These are phyloP conservation scores for Telenomus remus DNA, from an alignment of 1,140 invertebrate genomes.

Conservation along the genomic window DNA sequence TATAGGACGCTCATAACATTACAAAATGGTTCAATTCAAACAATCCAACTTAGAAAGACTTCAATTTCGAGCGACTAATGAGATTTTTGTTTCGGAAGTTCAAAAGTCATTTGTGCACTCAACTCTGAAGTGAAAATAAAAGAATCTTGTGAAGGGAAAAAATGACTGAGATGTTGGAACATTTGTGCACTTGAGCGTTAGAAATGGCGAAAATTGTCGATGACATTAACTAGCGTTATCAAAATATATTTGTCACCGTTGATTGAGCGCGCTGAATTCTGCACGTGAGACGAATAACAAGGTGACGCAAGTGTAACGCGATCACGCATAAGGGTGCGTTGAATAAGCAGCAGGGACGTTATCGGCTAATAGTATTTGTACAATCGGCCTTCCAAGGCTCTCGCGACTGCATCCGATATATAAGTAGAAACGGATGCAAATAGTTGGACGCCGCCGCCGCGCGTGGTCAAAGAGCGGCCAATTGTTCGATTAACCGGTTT, in stretches of 20 bases:
- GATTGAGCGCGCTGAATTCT: slow-evolving; percentile 29
- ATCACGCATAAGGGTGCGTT: slow-evolving; percentile 4
- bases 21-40: background rate
- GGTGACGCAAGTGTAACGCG: background rate
- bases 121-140: too few species aligned
- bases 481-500: slow-evolving; percentile 22
- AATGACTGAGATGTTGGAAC: too few species aligned
- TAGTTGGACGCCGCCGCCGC: background rate
- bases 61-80: too few species aligned
- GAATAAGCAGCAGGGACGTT: too few species aligned
- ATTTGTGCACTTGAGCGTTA: too few species aligned
- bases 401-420: slow-evolving; percentile 2
- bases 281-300: slow-evolving; percentile 6
- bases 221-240: slow-evolving; percentile 25
- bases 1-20: background rate
- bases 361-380: too few species aligned
- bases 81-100: too few species aligned
- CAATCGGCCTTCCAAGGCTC: slow-evolving; percentile 35
- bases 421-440: slow-evolving; percentile 5
- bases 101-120: too few species aligned
- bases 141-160: too few species aligned
- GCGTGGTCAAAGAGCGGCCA: background rate
- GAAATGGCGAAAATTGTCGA: background rate
- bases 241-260: slow-evolving; percentile 37
- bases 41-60: too few species aligned